Evolutionary conservation across 2,113 vertebrate species (phyloP).

Genomic region (Callopanchax toddi): DNA sequence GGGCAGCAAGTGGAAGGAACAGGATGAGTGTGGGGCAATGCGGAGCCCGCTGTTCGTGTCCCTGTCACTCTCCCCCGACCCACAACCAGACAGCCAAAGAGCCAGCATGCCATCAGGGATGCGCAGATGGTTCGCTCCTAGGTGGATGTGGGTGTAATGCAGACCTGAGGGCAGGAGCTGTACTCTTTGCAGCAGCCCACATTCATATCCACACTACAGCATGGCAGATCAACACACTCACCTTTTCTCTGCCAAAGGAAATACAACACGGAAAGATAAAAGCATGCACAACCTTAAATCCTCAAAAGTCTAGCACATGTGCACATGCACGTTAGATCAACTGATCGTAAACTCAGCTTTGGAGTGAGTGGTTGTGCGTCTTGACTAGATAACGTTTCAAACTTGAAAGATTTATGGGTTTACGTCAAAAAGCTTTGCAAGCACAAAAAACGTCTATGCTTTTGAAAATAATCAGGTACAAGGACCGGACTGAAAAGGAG

Average conservation of each 20-base stretch:
- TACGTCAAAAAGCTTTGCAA: not conserved
- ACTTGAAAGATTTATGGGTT: not conserved
- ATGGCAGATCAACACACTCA: slow-evolving; percentile 46
- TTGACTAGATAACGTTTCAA: no score
- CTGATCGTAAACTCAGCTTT: no score
- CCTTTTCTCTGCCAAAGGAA: slow-evolving; percentile 43
- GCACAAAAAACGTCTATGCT: not conserved
- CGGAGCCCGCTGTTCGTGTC: slow-evolving; percentile 50
- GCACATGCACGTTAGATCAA: no score
- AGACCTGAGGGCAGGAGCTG: slow-evolving; percentile 60
- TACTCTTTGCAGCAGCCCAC: slow-evolving; percentile 62
- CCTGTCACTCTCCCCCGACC: slow-evolving; percentile 43
- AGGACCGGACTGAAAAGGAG: not conserved
- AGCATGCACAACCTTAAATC: slow-evolving; percentile 13
- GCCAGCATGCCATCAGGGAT: slow-evolving; percentile 68
- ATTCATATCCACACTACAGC: slow-evolving; percentile 57
- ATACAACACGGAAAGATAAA: slow-evolving; percentile 27
- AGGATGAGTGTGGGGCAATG: slow-evolving; percentile 50
- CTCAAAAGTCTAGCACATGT: slow-evolving; percentile 6
- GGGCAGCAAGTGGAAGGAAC: slow-evolving; percentile 36
- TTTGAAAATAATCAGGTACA: not conserved
- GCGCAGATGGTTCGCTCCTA: slow-evolving; percentile 71
- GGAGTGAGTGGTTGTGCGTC: no score
- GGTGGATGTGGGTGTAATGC: slow-evolving; percentile 70
- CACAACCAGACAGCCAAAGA: slow-evolving; percentile 59